Percentiles rank a stretch among this genome's conserved stretches.
phyloP scores from a whole-genome alignment of 2,113 vertebrate species.

The Melanerpes aurifrons region DNA sequence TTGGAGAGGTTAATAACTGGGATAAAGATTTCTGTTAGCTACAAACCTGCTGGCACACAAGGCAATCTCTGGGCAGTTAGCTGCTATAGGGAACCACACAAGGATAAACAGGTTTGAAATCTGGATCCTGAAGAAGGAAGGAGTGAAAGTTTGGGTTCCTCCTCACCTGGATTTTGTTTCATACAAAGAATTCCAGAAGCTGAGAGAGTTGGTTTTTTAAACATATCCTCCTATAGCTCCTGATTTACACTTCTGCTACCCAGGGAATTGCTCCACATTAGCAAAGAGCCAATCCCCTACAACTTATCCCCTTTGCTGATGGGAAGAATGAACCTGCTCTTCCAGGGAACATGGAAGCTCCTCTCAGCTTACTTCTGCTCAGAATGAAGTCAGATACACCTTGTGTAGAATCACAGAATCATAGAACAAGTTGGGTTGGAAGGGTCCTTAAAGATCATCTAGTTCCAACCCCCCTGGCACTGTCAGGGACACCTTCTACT shows the following conservation, averaged over 20 bases:
- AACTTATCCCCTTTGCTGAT: background rate
- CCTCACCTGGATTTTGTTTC: background rate
- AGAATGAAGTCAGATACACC: background rate
- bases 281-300: background rate
- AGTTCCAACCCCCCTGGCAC: too few species aligned
- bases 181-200: background rate
- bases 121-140: background rate
- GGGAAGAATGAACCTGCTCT: background rate
- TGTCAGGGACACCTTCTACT: too few species aligned
- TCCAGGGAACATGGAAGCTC: background rate
- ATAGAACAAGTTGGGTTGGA: too few species aligned
- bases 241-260: background rate
- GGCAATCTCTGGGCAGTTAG: background rate
- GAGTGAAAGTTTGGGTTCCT: background rate
- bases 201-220: background rate
- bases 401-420: too few species aligned
- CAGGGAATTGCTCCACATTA: background rate
- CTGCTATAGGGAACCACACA: accelerated
- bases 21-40: background rate
- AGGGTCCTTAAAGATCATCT: too few species aligned
- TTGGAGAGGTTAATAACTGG: background rate
- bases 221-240: background rate
- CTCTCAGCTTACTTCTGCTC: background rate
- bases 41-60: background rate
- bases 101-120: background rate